Base-by-base conservation (phyloP, 2,797 vertebrate species). In the Austrolebias charrua region DNA sequence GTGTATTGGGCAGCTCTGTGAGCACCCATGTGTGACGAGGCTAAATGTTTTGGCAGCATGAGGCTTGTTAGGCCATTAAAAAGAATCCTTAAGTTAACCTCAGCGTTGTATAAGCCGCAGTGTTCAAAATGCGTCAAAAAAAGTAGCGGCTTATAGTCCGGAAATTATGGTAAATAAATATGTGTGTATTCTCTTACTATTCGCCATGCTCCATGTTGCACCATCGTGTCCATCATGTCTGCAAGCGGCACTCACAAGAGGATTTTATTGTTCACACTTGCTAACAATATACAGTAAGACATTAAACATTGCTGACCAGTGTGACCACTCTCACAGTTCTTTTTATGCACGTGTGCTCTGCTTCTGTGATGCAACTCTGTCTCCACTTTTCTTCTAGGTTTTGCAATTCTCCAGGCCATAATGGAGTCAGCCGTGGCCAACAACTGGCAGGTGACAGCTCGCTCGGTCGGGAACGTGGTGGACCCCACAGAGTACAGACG, bases 371-470 rank as follows among this genome's bases (percentile, higher is more conserved):
- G 64, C 47, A 44, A 61, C 66, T 71, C 60, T 69, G 51, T 71
- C 58, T 29, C 56, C 77, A 57, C 33, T 55, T 77, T 35, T 35
- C 9, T 33, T 33, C 33, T 69, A 98, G 96, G 96, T 76, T 98
- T 98, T 90, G 92, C 96, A 57, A 96, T 98, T 88, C 94, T 98
- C 77, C 97, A 98, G 90, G 96, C 95, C 10, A 96, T 99, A 86
- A 98, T 99, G 96, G 97, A 98, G 91, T 95, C 96, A 24, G 96
- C 96, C 6, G 96, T 99, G 63, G 95, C 96, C 86, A 98, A 96
- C 87, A 98, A 98, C 90, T 99, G 97, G 97, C 96, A 98, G 90
- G 96, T 98, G 91, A 98, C 97, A 14, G 96, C 96, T 42, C 94
- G 96, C 75, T 99, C 97, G 1, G 96, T 99, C 75, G 96, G 96